Conservation (phyloP, 2,113 vertebrate species). For the Calyptommatus sinebrachiatus region DNA sequence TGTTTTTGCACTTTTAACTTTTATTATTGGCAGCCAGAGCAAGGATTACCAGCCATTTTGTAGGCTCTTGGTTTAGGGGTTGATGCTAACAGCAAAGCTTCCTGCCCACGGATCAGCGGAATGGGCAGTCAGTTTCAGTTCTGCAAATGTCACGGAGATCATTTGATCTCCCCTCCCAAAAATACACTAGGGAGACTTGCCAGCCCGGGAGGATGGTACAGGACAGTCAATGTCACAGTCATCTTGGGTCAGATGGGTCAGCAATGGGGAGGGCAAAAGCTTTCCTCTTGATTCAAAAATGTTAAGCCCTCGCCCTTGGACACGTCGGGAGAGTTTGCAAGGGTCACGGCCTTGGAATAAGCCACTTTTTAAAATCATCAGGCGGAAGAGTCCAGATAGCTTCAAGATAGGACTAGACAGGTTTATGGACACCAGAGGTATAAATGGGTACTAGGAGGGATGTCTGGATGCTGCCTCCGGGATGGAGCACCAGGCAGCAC, state of each 20-base stretch:
- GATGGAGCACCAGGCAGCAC: too few species aligned
- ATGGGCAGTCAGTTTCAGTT: constrained; percentile 33
- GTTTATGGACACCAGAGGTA: too few species aligned
- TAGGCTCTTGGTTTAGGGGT: constrained; percentile 28
- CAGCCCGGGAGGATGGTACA: constrained; percentile 20
- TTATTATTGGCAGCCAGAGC: too few species aligned
- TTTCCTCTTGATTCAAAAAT: neutral
- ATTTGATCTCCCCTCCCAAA: constrained; percentile 53
- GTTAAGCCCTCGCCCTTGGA: too few species aligned
- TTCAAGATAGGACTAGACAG: too few species aligned
- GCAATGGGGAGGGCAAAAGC: neutral
- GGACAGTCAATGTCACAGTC: neutral
- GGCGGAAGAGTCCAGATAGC: too few species aligned
- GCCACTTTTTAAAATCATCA: too few species aligned
- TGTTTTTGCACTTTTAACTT: too few species aligned
- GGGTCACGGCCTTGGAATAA: neutral
- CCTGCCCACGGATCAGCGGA: constrained; percentile 34
- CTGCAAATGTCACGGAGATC: constrained; percentile 57
- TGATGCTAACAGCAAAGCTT: constrained; percentile 25
- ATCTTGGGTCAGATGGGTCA: neutral
- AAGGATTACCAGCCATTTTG: neutral
- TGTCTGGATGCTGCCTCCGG: too few species aligned
- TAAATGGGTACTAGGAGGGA: too few species aligned
- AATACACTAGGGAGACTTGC: constrained; percentile 56
- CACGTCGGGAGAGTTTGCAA: neutral